Percentiles rank a stretch among this genome's conserved stretches.
phyloP scores from a whole-genome alignment of 2,888 invertebrate genomes.

The Pristionchus exspectatus region DNA sequence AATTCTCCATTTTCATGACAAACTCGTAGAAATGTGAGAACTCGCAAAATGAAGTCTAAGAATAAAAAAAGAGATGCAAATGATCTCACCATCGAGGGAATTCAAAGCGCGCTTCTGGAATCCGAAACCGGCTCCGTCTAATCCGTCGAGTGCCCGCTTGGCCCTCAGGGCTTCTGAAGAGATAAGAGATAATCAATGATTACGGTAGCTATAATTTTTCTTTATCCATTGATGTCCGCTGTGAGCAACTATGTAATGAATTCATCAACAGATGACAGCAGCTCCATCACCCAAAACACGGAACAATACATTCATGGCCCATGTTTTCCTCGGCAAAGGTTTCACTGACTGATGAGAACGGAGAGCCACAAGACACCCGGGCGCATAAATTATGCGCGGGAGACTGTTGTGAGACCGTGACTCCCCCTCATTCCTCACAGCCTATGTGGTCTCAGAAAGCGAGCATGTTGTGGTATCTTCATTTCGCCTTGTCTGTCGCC shows the following conservation, averaged over 20 bases:
- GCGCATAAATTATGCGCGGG: neutral
- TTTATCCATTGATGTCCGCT: no score
- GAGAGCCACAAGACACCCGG: neutral
- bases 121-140: constrained; percentile 48
- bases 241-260: no score
- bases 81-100: constrained; percentile 11
- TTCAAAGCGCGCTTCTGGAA: constrained; percentile 48
- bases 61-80: neutral
- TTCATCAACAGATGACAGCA: neutral
- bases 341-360: neutral
- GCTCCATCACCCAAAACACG: neutral
- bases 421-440: constrained; percentile 25
- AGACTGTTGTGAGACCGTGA: neutral
- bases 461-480: no score
- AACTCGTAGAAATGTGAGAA: neutral
- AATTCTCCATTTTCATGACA: no score
- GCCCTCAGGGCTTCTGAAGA: constrained; percentile 19
- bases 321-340: neutral
- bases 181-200: neutral
- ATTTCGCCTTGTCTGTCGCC: no score
- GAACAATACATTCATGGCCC: neutral
- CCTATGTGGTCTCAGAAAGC: neutral
- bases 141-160: constrained; percentile 39
- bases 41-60: neutral
- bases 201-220: neutral